Percentiles rank a stretch among this genome's conserved stretches.
Conservation (phyloP, 2,113 vertebrate species). For the Neogobius melanostomus region DNA sequence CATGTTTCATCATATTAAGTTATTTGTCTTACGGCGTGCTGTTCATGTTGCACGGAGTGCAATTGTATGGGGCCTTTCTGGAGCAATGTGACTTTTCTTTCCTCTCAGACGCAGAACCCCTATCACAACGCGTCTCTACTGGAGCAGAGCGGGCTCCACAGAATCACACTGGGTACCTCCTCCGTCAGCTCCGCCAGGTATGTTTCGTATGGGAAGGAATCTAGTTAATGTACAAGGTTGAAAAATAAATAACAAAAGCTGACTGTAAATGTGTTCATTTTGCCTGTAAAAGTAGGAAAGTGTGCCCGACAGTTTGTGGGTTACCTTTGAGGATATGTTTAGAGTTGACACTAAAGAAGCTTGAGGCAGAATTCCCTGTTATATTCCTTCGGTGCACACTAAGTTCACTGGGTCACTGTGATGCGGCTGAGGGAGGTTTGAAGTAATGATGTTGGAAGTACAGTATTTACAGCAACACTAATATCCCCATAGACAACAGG, state of each 20-base stretch:
- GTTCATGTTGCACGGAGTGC: no score
- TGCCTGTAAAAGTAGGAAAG: no score
- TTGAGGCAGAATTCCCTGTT: conserved; percentile 24
- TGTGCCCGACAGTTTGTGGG: no score
- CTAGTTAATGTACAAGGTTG: no score
- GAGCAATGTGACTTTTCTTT: not conserved
- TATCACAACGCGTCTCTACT: conserved; percentile 94
- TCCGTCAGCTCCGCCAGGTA: conserved; percentile 96
- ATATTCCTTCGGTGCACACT: conserved; percentile 4
- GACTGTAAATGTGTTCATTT: no score
- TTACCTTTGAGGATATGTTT: not conserved
- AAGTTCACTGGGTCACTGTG: conserved; percentile 54
- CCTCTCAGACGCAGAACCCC: conserved; percentile 81
- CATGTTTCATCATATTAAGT: not conserved
- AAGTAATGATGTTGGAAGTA: conserved; percentile 42
- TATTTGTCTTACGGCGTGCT: no score
- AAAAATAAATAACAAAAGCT: no score
- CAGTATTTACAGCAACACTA: conserved; percentile 64
- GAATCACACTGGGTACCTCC: conserved; percentile 95
- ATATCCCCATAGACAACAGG: conserved; percentile 26
- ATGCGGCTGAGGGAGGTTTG: conserved; percentile 43
- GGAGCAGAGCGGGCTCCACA: conserved; percentile 96
- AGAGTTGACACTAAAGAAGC: not conserved
- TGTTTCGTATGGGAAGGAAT: not conserved
- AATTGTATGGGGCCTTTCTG: not conserved